Evolutionary conservation across 2,888 invertebrate species (phyloP).

Genomic region (Escarpia spicata): DNA sequence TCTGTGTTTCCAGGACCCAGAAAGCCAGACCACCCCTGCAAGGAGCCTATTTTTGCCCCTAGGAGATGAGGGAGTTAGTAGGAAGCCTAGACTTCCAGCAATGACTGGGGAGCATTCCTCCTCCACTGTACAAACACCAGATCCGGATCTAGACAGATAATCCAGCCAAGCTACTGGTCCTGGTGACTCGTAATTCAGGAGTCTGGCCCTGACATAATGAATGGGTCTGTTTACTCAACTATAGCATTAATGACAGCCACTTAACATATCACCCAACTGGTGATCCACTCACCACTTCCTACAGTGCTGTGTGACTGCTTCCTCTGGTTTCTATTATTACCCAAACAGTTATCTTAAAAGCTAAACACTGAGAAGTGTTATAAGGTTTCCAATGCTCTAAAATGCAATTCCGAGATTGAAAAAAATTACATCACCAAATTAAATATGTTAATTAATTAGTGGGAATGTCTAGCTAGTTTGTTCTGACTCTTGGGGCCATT

Average conservation of each 20-base stretch:
- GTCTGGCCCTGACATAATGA: neutral
- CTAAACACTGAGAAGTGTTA: too few species aligned
- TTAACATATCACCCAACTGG: neutral
- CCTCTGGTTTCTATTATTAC: neutral
- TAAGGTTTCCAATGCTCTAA: too few species aligned
- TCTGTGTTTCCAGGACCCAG: neutral
- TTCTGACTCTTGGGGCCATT: too few species aligned
- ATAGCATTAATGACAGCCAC: neutral
- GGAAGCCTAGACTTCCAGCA: neutral
- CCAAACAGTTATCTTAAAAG: neutral
- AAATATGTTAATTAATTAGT: too few species aligned
- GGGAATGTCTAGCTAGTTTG: too few species aligned
- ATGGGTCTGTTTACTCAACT: neutral
- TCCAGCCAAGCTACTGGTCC: neutral
- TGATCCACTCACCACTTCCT: neutral
- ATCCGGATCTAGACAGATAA: neutral
- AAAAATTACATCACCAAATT: too few species aligned
- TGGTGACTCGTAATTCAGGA: neutral
- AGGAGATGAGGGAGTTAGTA: neutral
- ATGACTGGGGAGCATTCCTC: neutral
- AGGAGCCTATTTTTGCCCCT: neutral
- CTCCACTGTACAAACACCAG: conserved; percentile 3
- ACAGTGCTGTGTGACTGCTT: neutral
- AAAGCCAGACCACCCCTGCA: neutral
- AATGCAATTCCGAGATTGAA: too few species aligned